A percentile compares a stretch with the other conserved stretches of the same genome.
phyloP scores from a whole-genome alignment of 1,140 invertebrate genomes.

The Theocolax elegans region DNA sequence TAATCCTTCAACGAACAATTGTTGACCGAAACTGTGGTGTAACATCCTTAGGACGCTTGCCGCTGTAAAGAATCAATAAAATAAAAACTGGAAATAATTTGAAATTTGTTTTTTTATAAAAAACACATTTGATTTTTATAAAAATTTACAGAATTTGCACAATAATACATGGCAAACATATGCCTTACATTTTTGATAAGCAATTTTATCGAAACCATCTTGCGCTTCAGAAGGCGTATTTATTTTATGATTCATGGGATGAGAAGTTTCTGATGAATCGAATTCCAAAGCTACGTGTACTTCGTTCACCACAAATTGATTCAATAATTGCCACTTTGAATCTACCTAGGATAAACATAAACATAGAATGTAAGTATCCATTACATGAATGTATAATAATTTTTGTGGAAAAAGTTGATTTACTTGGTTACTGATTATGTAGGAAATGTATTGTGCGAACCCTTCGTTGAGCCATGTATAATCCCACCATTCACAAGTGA shows the following conservation, averaged over 20 bases:
- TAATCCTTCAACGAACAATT: conserved; percentile 73
- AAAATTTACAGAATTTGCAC: too few relatives aligned
- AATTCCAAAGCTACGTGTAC: conserved; percentile 55
- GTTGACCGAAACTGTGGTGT: conserved; percentile 74
- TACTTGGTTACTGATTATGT: conserved; percentile 37
- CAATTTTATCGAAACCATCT: conserved; percentile 75
- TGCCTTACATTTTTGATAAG: conserved; percentile 73
- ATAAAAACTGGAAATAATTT: too few relatives aligned
- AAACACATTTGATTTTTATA: too few relatives aligned
- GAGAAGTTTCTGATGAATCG: conserved; percentile 47
- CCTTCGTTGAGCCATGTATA: conserved; percentile 78
- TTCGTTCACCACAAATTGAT: conserved; percentile 65
- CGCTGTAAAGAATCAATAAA: conserved; percentile 59
- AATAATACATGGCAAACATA: conserved; percentile 25
- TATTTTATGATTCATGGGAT: conserved; percentile 56
- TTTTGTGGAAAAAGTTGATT: background rate
- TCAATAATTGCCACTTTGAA: conserved; percentile 51
- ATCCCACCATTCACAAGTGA: conserved; percentile 77
- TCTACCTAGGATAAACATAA: conserved; percentile 36
- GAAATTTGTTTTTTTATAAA: too few relatives aligned
- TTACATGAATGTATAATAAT: background rate
- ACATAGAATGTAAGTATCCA: background rate
- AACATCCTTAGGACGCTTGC: conserved; percentile 80
- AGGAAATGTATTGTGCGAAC: conserved; percentile 75
- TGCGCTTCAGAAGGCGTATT: conserved; percentile 61